Base-by-base conservation (phyloP, 2,888 invertebrate species). In the Drosophila sordidula region DNA sequence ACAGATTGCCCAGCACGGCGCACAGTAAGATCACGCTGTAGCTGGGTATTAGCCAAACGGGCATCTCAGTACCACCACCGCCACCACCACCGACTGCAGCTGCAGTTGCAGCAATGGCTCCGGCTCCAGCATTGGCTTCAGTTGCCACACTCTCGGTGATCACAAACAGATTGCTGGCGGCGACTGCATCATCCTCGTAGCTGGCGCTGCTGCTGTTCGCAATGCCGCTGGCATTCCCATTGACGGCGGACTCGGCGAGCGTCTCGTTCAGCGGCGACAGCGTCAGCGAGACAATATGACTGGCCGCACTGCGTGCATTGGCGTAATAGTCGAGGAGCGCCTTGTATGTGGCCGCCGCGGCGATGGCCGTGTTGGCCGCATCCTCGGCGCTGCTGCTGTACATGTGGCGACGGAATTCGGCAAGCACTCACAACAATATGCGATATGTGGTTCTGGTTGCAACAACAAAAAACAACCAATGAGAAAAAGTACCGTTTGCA, bases 21-120 rank as follows among this genome's bases (percentile, higher is more conserved):
- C 97, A 93, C 42, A 96, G 90, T 89, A 97, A 96, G 77, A 97
- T 97, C 32, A 95, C 92, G 59, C 95, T 94, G 90, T 97, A 97
- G 0, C 96, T 94, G 0, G 96, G 77, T 63, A 90, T 78, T 51
- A 89, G 68, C 89, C 90, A 89, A 12, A 85, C 77, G 59, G 89
- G 90, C 36, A 57, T 36, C 34, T 25, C 46, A 18, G 58, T 25
- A 38, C 25, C 12, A 16, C 3, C 34, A 16, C 18, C 34, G 6
- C 11, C 22, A 6, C 41, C 26, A 22, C 4, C 44, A 22, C 3
- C 4, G 6, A n/a, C 12, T 9, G 9, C n/a, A 0, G 34, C 46
- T 6, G 26, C 29, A 26, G 16, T 55, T 4, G 11, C 46, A 9
- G 39, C 29, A 29, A 8, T 9, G 3, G 9, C 29, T 29, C 9